phyloP scores from a whole-genome alignment of 1,140 invertebrate genomes.

The Lepidurus arcticus region DNA sequence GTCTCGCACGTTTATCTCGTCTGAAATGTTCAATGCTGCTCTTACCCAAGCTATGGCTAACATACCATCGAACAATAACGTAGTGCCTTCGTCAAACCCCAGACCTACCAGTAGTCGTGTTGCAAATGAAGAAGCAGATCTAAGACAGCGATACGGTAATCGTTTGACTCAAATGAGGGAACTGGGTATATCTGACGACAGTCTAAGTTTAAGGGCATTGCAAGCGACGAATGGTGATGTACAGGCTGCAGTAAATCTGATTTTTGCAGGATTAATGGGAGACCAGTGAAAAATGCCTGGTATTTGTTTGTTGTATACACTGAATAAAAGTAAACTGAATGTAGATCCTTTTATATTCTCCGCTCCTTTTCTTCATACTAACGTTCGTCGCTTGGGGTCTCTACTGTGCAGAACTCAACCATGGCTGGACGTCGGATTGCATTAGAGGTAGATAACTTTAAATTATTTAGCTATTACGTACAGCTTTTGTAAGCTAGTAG shows the following conservation, averaged over 20 bases:
- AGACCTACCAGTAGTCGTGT: slow-evolving; percentile 23
- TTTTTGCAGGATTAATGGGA: slow-evolving; percentile 45
- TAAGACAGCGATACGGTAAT: slow-evolving; percentile 30
- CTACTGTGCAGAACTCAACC: not conserved
- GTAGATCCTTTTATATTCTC: not conserved
- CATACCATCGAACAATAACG: not conserved
- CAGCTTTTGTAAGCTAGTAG: no score
- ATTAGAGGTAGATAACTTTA: not conserved
- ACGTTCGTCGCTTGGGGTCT: not conserved
- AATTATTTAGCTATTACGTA: not conserved
- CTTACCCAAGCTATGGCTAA: slow-evolving; percentile 31
- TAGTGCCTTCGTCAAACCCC: not conserved
- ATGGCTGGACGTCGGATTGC: slow-evolving; percentile 2
- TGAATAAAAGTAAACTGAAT: not conserved
- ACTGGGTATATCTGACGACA: slow-evolving; percentile 50
- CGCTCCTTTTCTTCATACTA: not conserved
- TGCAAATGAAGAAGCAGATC: slow-evolving; percentile 19
- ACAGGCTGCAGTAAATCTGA: slow-evolving; percentile 48
- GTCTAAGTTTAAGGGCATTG: slow-evolving; percentile 46
- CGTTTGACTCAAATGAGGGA: slow-evolving; percentile 47
- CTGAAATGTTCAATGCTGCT: slow-evolving; percentile 29
- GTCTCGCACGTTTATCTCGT: not conserved
- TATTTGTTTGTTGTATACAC: not conserved
- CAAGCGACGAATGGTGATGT: slow-evolving; percentile 49
- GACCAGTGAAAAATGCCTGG: slow-evolving; percentile 32